Evolutionary conservation across 2,113 vertebrate species (phyloP), one percentile per base, ranked within the genome.

Genomic region (Paramormyrops kingsleyae): DNA sequence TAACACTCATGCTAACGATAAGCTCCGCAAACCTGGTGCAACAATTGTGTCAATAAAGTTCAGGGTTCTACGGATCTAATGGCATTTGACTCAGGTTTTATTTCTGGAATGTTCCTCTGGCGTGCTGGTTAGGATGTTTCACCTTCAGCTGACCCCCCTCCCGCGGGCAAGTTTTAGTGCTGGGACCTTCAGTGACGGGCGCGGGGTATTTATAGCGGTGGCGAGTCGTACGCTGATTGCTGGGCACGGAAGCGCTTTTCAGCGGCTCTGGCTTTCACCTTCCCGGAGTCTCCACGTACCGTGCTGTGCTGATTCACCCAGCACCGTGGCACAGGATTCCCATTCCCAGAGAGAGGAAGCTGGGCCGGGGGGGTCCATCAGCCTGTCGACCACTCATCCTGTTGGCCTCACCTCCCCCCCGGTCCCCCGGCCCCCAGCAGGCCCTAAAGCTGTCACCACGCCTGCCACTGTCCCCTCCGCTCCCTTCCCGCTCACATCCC

Each of bases 361-460:
- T 74, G 92, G 90, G 87, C 59, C 74, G 90, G 70, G 85, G 87
- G 83, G 88, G 88, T 94, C 93, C 94, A 93, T 95, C 94, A 95
- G 91, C 91, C 92, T 74, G 91, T 92, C 70, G 80, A 88, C 91
- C 53, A 90, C 93, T 92, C 94, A 95, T 95, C 95, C 95, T 95
- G 94, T 91, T 93, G 93, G 88, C 95, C 94, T 93, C 91, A 46
- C 24, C 90, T 92, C 95, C 92, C 94, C 94, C 91, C 70, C 31
- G 15, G 70, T 35, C 12, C 31, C 70, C 12, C 27, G 31, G 35
- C 70, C 70, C 91, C 90, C 92, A 89, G 91, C 91, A 92, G 93
- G 85, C 91, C 42, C 90, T 95, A 94, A 96, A 96, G 19, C 87
- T 95, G 94, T 95, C 93, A 93, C 90, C 92, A 70, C n/a, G 15